Evolutionary conservation across 2,797 vertebrate genomes (phyloP).

Genomic region (Sparus aurata): DNA sequence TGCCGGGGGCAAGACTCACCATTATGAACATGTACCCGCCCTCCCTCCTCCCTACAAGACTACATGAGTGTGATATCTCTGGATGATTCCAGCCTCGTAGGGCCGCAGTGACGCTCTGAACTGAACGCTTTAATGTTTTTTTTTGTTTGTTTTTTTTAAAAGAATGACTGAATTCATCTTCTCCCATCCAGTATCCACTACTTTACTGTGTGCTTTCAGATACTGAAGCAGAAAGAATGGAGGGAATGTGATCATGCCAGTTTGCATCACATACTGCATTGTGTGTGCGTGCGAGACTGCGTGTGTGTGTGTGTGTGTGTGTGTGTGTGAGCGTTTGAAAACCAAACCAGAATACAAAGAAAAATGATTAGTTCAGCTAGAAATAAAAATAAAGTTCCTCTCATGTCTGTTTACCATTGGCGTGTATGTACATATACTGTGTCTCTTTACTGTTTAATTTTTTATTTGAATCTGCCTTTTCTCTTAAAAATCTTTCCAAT

Average conservation of each 20-base stretch:
- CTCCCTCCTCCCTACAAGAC: constrained; percentile 21
- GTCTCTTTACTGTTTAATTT: constrained; percentile 50
- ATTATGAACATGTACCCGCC: not conserved
- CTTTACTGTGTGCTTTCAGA: constrained; percentile 31
- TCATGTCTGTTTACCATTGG: constrained; percentile 34
- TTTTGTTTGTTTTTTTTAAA: constrained; percentile 13
- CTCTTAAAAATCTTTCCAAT: constrained; percentile 31
- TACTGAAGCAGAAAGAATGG: constrained; percentile 26
- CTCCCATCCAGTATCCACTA: constrained; percentile 39
- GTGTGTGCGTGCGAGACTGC: not conserved
- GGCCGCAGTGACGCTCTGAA: constrained; percentile 30
- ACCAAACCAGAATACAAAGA: constrained; percentile 25
- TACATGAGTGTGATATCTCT: constrained; percentile 19
- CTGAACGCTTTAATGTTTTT: constrained; percentile 28
- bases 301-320: not conserved
- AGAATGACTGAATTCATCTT: constrained; percentile 44
- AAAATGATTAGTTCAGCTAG: constrained; percentile 15
- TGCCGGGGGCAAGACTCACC: constrained; percentile 43
- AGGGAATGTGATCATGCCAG: constrained; percentile 3
- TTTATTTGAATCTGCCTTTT: constrained; percentile 53
- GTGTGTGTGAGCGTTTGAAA: constrained; percentile 19
- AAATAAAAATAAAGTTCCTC: constrained; percentile 44
- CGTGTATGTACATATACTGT: constrained; percentile 40
- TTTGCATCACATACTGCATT: constrained; percentile 24
- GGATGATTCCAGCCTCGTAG: constrained; percentile 20